Percentiles rank a stretch among this genome's conserved stretches.
Evolutionary conservation across 2,797 vertebrate species (phyloP).

Genomic region (Aulostomus chinensis): DNA sequence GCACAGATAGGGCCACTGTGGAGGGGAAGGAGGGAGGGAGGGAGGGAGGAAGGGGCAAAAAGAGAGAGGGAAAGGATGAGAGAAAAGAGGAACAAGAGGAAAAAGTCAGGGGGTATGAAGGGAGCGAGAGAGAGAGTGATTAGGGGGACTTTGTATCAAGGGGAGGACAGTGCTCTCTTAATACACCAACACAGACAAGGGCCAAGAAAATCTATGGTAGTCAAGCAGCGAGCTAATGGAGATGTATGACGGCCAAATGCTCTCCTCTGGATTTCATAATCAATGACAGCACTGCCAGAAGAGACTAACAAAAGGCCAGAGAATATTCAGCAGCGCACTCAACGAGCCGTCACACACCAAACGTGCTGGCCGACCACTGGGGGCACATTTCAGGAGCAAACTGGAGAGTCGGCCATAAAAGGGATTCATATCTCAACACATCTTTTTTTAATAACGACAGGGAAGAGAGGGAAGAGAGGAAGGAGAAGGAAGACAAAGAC

Average conservation of each 20-base stretch:
- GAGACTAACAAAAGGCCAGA: conserved; percentile 91
- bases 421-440: conserved; percentile 93
- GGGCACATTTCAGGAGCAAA: conserved; percentile 89
- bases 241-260: conserved; percentile 98
- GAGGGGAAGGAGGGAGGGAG: conserved; percentile 29
- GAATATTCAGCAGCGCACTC: conserved; percentile 87
- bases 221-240: conserved; percentile 98
- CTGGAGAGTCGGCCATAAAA: conserved; percentile 89
- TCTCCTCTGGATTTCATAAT: conserved; percentile 99
- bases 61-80: conserved; percentile 41
- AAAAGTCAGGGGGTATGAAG: conserved; percentile 47
- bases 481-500: conserved; percentile 63
- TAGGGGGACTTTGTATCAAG: conserved; percentile 93
- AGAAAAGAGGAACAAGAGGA: conserved; percentile 41
- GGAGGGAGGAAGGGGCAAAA: conserved; percentile 7
- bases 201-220: conserved; percentile 99
- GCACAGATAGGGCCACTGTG: conserved; percentile 77
- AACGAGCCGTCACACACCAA: conserved; percentile 43
- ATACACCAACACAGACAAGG: conserved; percentile 94
- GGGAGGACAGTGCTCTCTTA: conserved; percentile 87
- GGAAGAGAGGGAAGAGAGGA: conserved; percentile 83
- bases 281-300: conserved; percentile 95
- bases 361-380: conserved; percentile 80
- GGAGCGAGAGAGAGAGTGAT: conserved; percentile 46
- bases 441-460: conserved; percentile 93